Percentiles rank a stretch among this genome's conserved stretches.
Evolutionary conservation across 2,888 invertebrate species (phyloP).

Genomic region (Dione vanillae): DNA sequence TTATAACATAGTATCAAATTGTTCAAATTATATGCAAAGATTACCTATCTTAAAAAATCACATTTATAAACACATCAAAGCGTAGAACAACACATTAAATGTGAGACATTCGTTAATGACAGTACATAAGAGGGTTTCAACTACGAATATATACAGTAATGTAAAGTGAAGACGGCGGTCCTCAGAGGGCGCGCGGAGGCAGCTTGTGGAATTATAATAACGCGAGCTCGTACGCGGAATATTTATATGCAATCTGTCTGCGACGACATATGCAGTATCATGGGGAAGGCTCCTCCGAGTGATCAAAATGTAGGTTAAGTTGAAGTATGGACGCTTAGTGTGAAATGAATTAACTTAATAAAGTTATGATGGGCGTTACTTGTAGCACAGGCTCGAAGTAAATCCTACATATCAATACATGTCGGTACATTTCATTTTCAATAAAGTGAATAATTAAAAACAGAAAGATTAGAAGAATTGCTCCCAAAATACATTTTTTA

Average conservation of each 20-base stretch:
- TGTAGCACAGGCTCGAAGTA: no score
- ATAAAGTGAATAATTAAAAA: no score
- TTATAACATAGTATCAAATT: no score
- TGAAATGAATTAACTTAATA: no score
- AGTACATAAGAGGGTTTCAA: constrained; percentile 5
- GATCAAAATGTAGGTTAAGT: no score
- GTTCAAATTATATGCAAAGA: no score
- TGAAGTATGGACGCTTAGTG: no score
- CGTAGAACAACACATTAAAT: not conserved
- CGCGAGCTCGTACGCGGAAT: constrained; percentile 1
- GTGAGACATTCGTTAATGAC: constrained; percentile 4
- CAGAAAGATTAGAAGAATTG: no score
- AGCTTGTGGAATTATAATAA: constrained; percentile 7
- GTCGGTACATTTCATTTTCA: no score
- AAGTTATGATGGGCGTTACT: no score
- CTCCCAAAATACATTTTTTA: no score
- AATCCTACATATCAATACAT: no score
- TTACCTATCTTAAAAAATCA: not conserved
- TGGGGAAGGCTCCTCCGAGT: not conserved
- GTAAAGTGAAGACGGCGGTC: constrained; percentile 11
- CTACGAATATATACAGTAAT: constrained; percentile 5
- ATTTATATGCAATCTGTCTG: constrained; percentile 14
- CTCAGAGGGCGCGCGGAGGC: not conserved
- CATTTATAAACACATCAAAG: not conserved
- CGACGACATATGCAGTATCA: not conserved